A percentile compares a stretch with the other conserved stretches of the same genome.
phyloP scores from a whole-genome alignment of 1,140 invertebrate species.

The Leucophenga varia region DNA sequence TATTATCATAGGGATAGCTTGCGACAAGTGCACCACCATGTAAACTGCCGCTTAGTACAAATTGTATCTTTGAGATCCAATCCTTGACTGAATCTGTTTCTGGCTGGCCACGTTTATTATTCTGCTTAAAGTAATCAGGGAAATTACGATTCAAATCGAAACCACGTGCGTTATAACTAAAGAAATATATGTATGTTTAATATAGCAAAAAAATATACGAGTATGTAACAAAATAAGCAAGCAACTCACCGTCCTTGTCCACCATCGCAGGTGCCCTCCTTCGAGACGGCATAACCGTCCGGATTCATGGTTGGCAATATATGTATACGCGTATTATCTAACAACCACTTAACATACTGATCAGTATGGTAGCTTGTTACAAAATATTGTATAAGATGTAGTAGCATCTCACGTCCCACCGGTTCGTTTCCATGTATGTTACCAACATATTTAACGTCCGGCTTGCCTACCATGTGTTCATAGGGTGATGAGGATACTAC shows the following conservation, averaged over 20 bases:
- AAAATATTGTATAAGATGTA: conserved; percentile 85
- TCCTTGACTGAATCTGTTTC: conserved; percentile 94
- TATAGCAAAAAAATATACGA: not conserved
- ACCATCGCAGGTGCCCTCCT: conserved; percentile 84
- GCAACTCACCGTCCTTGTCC: conserved; percentile 73
- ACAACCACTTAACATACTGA: conserved; percentile 78
- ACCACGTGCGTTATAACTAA: conserved; percentile 81
- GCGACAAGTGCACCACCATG: conserved; percentile 91
- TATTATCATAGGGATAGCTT: conserved; percentile 91
- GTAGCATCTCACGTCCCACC: conserved; percentile 81
- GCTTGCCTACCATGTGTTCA: conserved; percentile 88
- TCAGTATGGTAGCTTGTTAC: conserved; percentile 80
- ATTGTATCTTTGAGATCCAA: conserved; percentile 90
- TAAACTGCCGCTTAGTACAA: conserved; percentile 86
- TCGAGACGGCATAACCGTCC: conserved; percentile 84
- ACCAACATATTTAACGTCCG: conserved; percentile 88
- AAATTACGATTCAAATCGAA: conserved; percentile 91
- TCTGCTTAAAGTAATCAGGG: conserved; percentile 88
- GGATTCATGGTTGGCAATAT: conserved; percentile 92
- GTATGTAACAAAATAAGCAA: not conserved
- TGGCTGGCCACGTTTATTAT: conserved; percentile 81
- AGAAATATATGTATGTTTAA: not conserved
- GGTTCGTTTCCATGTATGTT: conserved; percentile 93
- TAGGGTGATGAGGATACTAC: conserved; percentile 86
- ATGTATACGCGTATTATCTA: conserved; percentile 89